These are phyloP conservation scores for Onthophagus sagittarius DNA, from an alignment of 2,888 invertebrate genomes.

Conservation along the genomic window DNA sequence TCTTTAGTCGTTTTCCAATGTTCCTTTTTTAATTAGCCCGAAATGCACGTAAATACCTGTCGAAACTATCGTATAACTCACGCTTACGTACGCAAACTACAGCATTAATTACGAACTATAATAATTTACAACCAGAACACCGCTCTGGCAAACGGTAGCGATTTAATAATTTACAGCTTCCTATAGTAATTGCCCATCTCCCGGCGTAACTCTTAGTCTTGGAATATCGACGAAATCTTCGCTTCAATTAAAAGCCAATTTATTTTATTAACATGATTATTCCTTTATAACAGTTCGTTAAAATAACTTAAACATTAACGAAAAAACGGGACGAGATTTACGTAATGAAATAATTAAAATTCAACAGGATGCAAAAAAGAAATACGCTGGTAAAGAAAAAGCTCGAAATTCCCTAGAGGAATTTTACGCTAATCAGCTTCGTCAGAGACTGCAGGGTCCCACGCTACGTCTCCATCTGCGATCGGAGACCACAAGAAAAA, in stretches of 20 bases:
- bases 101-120: conserved; percentile 16
- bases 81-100: background rate
- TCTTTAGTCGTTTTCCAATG: background rate
- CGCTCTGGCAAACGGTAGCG: conserved; percentile 16
- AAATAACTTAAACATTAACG: background rate
- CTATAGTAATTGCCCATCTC: background rate
- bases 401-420: background rate
- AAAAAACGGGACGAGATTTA: background rate
- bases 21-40: background rate
- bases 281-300: background rate
- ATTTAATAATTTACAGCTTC: conserved; percentile 19
- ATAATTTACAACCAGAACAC: conserved; percentile 16
- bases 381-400: background rate
- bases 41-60: background rate
- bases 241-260: background rate
- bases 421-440: background rate
- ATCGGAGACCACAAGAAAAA: background rate
- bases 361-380: background rate
- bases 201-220: background rate
- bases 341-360: background rate
- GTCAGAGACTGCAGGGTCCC: background rate
- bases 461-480: background rate
- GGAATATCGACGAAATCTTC: background rate
- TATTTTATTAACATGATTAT: background rate
- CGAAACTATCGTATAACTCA: background rate